Evolutionary conservation across 2,797 vertebrate genomes (phyloP), one percentile per base, ranked within the genome.

Genomic region (Philypnodon macrostomus): DNA sequence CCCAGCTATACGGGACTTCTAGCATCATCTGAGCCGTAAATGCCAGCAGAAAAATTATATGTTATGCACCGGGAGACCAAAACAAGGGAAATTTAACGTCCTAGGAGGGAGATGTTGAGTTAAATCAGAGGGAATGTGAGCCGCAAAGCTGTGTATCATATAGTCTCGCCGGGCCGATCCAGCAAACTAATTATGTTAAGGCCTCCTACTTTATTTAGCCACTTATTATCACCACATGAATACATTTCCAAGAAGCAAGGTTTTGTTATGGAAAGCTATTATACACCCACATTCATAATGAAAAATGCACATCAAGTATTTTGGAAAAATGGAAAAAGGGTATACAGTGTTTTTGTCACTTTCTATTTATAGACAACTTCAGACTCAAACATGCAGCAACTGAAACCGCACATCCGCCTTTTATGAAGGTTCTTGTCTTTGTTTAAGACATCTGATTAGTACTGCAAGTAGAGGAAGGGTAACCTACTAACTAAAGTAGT

Each of bases 141-240:
- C 13, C 13, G 39, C 39, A 1, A 34, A 51, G 52, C 37, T 34
- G 26, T 17, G 46, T 56, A 49, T 58, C 75, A 52, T 52, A 40
- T 36, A 8, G 41, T 69, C 56, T 75, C 75, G 21, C 41, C 53
- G 52, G 65, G 38, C 50, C 12, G 9, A 67, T 77, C 63, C 63
- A 57, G 37, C 50, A 36, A 62, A 66, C 50, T 51, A 74, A 74
- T 56, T 16, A 44, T 66, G 52, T 53, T 38, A 36, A 52, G 38
- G 41, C 63, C 32, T 53, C 23, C 36, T 47, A 24, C 34, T 50
- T 48, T 60, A 59, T 57, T 69, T 62, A 55, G 59, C 56, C 35
- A 67, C 75, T 63, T 38, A 52, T 75, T 70, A 55, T 63, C 74
- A 47, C 58, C 52, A 21, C 37, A 17, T 46, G 23, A 34, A 37